Percentiles rank a stretch among this genome's conserved stretches.
These are phyloP conservation scores for Harpagoxenus sublaevis DNA, from an alignment of 2,888 invertebrate genomes.

Conservation along the genomic window DNA sequence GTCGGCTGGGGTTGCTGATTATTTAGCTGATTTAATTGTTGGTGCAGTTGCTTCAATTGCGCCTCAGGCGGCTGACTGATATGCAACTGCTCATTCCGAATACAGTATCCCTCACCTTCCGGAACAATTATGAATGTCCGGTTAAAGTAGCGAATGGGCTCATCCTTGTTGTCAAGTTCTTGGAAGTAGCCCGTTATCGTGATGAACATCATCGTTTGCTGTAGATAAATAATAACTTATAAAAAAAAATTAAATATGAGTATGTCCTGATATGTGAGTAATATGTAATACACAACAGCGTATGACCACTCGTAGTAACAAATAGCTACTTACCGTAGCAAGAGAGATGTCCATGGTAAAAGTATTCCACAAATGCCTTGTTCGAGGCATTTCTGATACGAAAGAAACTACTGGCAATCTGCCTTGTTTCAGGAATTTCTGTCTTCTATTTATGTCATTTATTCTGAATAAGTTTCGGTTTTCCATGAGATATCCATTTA, in stretches of 20 bases:
- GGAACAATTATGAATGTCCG: conserved; percentile 93
- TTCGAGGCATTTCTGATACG: conserved; percentile 93
- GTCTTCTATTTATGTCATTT: conserved; percentile 88
- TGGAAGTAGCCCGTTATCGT: conserved; percentile 95
- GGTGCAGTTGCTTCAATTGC: conserved; percentile 85
- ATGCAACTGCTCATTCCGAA: conserved; percentile 94
- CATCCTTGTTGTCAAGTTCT: conserved; percentile 88
- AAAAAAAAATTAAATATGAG: neutral
- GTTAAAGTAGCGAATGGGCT: conserved; percentile 90
- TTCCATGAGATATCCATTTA: conserved; percentile 88
- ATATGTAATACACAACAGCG: neutral
- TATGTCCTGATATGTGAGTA: neutral
- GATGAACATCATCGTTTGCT: conserved; percentile 93
- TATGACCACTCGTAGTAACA: neutral
- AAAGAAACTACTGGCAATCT: conserved; percentile 93
- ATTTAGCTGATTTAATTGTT: conserved; percentile 29
- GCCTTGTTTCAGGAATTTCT: conserved; percentile 91
- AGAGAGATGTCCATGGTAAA: conserved; percentile 95
- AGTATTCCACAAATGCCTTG: conserved; percentile 94
- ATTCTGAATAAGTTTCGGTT: conserved; percentile 91
- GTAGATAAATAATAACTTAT: conserved; percentile 72
- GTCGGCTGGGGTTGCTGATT: neutral
- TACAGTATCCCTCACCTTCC: conserved; percentile 93
- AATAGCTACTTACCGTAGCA: conserved; percentile 88
- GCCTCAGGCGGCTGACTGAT: conserved; percentile 91